Conservation (phyloP, 2,797 vertebrate species). For the Lacerta bilineata region DNA sequence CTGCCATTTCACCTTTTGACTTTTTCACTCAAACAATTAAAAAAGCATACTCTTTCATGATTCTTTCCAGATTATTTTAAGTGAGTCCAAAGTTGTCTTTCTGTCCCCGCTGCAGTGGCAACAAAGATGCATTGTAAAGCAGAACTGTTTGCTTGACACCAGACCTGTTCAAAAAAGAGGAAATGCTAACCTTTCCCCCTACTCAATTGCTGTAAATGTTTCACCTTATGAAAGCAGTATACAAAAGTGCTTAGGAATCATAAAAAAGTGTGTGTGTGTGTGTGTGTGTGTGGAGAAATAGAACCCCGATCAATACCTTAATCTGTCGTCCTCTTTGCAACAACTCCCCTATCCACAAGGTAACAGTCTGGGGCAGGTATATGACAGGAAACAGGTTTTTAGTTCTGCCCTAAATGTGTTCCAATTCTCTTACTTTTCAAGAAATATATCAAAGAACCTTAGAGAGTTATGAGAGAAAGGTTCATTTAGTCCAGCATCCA, state of each 20-base stretch:
- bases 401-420: not conserved
- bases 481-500: too few species aligned
- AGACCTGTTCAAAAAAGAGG: constrained; percentile 31
- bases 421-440: not conserved
- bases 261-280: not conserved
- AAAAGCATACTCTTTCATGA: constrained; percentile 55
- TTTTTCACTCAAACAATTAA: constrained; percentile 41
- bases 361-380: not conserved
- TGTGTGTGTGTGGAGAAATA: too few species aligned
- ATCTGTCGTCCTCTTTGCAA: not conserved
- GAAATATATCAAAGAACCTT: not conserved
- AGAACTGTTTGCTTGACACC: constrained; percentile 40
- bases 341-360: not conserved
- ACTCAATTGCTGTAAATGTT: constrained; percentile 33
- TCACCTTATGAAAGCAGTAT: not conserved
- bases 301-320: not conserved
- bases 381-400: not conserved
- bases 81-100: constrained; percentile 46
- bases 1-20: constrained; percentile 63
- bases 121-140: constrained; percentile 65
- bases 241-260: not conserved
- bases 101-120: not conserved
- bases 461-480: too few species aligned
- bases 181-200: not conserved
- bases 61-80: constrained; percentile 57